Conservation (phyloP, 2,797 vertebrate species). For the Tapera naevia region DNA sequence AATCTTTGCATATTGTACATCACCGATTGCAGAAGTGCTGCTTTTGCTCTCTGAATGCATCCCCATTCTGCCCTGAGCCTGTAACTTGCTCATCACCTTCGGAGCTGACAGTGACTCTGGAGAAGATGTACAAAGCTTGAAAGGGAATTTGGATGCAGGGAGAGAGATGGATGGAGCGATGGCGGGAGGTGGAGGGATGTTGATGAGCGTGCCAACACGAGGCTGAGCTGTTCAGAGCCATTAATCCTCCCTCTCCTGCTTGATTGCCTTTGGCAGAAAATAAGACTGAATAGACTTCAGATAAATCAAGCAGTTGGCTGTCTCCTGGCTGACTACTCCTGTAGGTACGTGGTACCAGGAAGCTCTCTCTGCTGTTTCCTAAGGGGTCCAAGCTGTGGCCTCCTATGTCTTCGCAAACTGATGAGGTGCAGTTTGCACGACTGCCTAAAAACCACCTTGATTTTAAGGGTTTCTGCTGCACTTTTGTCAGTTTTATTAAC, state of each 20-base stretch:
- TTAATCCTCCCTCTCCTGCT: background rate
- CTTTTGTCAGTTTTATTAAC: background rate
- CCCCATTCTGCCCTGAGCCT: background rate
- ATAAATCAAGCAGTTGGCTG: slow-evolving; percentile 10
- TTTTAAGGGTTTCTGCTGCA: background rate
- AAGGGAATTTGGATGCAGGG: accelerated
- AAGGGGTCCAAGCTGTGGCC: background rate
- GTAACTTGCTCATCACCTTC: background rate
- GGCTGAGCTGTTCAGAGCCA: background rate
- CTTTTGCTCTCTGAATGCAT: background rate
- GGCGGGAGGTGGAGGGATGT: background rate
- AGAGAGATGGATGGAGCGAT: background rate
- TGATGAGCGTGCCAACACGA: background rate
- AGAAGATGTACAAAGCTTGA: background rate
- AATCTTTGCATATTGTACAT: accelerated
- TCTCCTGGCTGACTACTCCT: background rate
- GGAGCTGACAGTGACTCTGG: background rate
- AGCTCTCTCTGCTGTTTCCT: background rate
- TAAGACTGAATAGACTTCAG: background rate
- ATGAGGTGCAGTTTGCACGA: accelerated
- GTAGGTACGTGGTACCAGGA: background rate
- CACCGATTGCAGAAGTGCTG: background rate
- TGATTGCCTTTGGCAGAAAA: slow-evolving; percentile 5
- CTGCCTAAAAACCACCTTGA: background rate
- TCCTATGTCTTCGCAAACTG: background rate